Conservation (phyloP, 2,113 vertebrate genomes). For the Thryonomys swinderianus region DNA sequence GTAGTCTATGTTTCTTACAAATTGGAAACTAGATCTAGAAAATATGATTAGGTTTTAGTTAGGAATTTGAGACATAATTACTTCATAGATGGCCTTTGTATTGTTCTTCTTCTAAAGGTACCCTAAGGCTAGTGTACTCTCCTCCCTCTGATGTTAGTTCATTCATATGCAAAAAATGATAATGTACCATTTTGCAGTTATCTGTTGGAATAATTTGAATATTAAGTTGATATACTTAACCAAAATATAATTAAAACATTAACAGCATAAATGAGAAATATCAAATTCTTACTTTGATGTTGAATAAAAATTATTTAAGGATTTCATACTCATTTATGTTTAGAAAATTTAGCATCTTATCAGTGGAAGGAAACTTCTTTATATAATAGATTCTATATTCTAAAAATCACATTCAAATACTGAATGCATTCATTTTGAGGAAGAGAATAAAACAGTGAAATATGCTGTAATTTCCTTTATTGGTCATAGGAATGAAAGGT, state of each 20-base stretch:
- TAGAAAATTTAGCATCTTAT: not conserved
- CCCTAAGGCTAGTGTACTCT: not conserved
- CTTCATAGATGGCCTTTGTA: not conserved
- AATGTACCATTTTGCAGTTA: not conserved
- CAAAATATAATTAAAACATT: not conserved
- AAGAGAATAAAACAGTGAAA: constrained; percentile 5
- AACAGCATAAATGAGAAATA: constrained; percentile 30
- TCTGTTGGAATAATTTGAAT: not conserved
- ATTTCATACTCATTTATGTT: not conserved
- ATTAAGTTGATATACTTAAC: not conserved
- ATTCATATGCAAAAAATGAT: not conserved
- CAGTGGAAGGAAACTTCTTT: not conserved
- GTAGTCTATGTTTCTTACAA: not conserved
- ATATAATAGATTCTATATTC: not conserved
- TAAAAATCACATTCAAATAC: not conserved
- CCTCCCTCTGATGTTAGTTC: not conserved
- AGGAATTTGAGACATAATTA: not conserved
- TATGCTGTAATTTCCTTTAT: not conserved
- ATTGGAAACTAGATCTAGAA: not conserved
- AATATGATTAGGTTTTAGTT: not conserved
- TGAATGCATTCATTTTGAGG: constrained; percentile 26
- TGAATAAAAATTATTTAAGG: constrained; percentile 25
- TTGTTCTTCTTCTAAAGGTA: not conserved
- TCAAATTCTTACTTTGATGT: not conserved
- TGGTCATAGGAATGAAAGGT: not conserved